A percentile compares a stretch with the other conserved stretches of the same genome.
phyloP scores from a whole-genome alignment of 2,888 invertebrate genomes.

The Clanis bilineata region DNA sequence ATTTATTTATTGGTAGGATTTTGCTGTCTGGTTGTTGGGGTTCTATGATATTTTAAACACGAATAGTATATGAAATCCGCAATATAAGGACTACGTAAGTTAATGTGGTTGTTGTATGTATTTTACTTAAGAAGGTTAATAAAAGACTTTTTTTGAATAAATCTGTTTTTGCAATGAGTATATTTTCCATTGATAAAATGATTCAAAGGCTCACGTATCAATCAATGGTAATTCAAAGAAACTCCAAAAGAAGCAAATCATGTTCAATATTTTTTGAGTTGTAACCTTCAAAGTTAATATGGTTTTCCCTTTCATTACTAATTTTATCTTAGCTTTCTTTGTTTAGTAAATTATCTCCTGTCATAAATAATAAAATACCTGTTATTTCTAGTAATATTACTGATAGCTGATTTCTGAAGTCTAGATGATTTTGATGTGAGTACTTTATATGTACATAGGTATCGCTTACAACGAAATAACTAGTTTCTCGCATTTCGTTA shows the following conservation, averaged over 20 bases:
- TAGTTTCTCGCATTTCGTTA: no score
- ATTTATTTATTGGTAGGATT: no score
- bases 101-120: no score
- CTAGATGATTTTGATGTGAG: no score
- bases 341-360: background rate
- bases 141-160: background rate
- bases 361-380: background rate
- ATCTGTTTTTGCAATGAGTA: background rate
- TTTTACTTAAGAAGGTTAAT: background rate
- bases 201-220: background rate
- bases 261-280: background rate
- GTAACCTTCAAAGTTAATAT: background rate
- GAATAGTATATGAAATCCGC: background rate
- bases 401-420: no score
- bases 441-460: no score
- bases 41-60: no score
- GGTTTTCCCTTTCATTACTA: background rate
- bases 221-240: background rate
- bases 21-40: no score
- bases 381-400: no score
- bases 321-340: background rate
- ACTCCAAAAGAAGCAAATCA: slow-evolving; percentile 2
- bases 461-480: no score
- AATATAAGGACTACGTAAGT: background rate
- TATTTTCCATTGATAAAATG: background rate